Conservation (phyloP, 2,797 vertebrate species). For the Cyclura pinguis region DNA sequence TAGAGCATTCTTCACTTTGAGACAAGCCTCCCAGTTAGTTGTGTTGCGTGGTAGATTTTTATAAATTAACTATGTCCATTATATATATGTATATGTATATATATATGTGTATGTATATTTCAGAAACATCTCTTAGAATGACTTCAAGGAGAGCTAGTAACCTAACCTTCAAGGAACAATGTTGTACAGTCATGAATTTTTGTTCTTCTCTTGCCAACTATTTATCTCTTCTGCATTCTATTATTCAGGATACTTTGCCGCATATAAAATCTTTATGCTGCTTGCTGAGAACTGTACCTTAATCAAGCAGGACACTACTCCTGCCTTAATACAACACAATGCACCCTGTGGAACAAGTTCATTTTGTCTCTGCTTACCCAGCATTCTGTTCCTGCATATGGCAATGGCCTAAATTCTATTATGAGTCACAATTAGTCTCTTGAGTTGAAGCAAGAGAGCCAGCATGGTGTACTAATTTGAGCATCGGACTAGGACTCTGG, state of each 20-base stretch:
- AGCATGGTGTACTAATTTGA: too few relatives aligned
- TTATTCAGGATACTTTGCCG: neutral
- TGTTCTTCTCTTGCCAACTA: neutral
- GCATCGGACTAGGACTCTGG: too few relatives aligned
- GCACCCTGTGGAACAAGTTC: neutral
- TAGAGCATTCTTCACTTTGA: neutral
- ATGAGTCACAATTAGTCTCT: too few relatives aligned
- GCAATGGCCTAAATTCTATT: too few relatives aligned
- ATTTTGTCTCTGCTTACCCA: neutral
- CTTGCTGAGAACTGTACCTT: neutral
- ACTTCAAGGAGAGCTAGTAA: neutral
- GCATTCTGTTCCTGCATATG: neutral
- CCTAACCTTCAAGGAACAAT: slow-evolving; percentile 1
- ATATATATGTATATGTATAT: too few relatives aligned
- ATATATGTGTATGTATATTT: too few relatives aligned
- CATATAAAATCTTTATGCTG: too few relatives aligned
- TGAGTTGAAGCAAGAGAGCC: too few relatives aligned
- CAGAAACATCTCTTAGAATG: neutral
- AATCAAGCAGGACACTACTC: neutral
- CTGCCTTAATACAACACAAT: too few relatives aligned
- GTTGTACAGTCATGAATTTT: neutral
- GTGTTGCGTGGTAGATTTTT: neutral
- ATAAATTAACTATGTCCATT: neutral
- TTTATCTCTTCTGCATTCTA: neutral
- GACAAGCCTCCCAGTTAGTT: neutral